These are phyloP conservation scores for Lethenteron reissneri DNA, from an alignment of 2,113 vertebrate species.

Conservation along the genomic window DNA sequence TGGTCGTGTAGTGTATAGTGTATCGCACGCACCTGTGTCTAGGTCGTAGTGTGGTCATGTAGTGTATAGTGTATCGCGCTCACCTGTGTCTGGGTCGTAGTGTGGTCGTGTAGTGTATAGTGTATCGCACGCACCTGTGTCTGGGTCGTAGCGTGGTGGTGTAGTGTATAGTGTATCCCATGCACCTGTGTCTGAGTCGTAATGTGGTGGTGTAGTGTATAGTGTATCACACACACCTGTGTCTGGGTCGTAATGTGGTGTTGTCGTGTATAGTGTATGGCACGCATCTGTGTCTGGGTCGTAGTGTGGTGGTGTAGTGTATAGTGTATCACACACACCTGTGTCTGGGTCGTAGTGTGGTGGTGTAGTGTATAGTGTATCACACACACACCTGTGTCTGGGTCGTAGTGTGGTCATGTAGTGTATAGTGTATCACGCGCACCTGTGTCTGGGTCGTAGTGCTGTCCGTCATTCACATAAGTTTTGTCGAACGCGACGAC, in stretches of 20 bases:
- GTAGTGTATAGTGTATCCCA: too few species aligned
- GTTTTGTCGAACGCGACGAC: conserved; percentile 54
- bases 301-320: too few species aligned
- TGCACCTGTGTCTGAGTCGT: not conserved
- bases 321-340: not conserved
- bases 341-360: conserved; percentile 30
- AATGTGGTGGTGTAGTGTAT: not conserved
- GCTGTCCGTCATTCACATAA: conserved; percentile 46
- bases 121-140: not conserved
- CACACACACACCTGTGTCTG: not conserved
- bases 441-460: conserved; percentile 51
- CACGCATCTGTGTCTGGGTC: not conserved
- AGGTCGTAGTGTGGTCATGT: conserved; percentile 4
- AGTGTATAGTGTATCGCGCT: fast-evolving
- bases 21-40: not conserved
- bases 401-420: not conserved
- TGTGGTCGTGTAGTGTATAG: not conserved
- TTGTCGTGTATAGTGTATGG: not conserved
- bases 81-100: not conserved
- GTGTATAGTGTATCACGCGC: too few species aligned
- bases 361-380: not conserved
- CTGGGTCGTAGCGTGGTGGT: not conserved
- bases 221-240: not conserved
- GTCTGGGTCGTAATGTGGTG: not conserved
- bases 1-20: too few species aligned